phyloP scores from a whole-genome alignment of 1,140 invertebrate species.

The Trissolcus basalis region DNA sequence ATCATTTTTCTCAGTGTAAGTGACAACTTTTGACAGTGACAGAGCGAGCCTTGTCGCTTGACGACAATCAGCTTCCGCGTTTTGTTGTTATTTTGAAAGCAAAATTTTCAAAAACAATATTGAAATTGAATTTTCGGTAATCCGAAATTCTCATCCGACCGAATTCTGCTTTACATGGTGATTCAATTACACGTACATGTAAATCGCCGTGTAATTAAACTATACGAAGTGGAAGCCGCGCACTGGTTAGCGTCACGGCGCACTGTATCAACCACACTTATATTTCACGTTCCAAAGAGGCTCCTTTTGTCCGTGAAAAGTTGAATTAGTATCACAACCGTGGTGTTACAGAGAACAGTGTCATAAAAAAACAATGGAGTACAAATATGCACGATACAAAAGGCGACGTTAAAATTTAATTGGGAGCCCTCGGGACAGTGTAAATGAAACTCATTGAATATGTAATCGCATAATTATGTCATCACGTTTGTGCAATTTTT shows the following conservation, averaged over 20 bases:
- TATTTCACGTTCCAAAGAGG: conserved; percentile 27
- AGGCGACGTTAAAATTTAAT: conserved; percentile 33
- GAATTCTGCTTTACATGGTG: no score
- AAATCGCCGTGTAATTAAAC: neutral
- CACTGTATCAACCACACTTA: conserved; percentile 12
- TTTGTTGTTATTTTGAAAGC: no score
- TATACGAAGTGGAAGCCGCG: conserved; percentile 6
- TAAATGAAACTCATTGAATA: conserved; percentile 9
- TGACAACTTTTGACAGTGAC: no score
- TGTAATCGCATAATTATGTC: conserved; percentile 15
- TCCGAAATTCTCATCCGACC: no score
- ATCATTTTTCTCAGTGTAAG: no score
- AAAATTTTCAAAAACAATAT: no score
- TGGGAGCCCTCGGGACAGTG: conserved; percentile 11
- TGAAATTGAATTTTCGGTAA: neutral
- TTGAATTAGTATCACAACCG: conserved; percentile 36
- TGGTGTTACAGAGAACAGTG: conserved; percentile 20
- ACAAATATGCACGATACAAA: conserved; percentile 27
- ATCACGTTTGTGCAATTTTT: neutral
- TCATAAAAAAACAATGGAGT: conserved; percentile 9
- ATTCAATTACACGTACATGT: no score
- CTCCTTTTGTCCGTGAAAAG: conserved; percentile 28
- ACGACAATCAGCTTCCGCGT: no score
- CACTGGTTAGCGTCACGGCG: neutral
- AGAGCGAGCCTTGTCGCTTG: no score